A percentile compares a stretch with the other conserved stretches of the same genome.
These are phyloP conservation scores for Colinus virginianus DNA, from an alignment of 2,113 vertebrate genomes.

Conservation along the genomic window DNA sequence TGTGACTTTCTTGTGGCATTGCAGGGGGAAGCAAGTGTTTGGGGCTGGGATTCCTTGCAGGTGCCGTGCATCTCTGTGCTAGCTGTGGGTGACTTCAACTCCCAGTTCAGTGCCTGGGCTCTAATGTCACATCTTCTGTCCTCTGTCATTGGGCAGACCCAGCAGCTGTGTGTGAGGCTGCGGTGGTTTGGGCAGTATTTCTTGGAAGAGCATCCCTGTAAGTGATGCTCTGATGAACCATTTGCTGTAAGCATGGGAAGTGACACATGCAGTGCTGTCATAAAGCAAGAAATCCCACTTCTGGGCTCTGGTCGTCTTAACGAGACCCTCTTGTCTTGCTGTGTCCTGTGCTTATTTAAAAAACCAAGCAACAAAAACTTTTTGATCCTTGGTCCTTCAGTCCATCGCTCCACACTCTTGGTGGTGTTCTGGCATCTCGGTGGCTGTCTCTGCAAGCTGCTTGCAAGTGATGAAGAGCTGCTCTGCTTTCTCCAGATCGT, in stretches of 20 bases:
- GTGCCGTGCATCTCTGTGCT: too few species aligned
- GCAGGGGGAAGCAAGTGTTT: background rate
- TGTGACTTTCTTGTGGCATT: fast-evolving
- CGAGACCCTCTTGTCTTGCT: background rate
- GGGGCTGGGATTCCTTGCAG: background rate
- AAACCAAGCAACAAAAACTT: background rate
- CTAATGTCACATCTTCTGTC: background rate
- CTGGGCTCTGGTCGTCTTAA: background rate
- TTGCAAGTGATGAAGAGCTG: background rate
- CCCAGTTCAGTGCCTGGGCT: fast-evolving
- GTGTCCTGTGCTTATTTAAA: background rate
- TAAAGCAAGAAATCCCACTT: background rate
- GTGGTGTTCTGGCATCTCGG: background rate
- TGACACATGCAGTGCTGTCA: background rate
- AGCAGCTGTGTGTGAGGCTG: background rate
- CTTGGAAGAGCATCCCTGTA: background rate
- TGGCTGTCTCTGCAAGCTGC: background rate
- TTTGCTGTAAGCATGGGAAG: background rate
- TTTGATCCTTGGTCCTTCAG: background rate
- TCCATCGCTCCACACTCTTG: background rate
- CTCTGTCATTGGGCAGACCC: background rate
- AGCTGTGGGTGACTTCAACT: background rate
- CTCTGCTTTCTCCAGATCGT: background rate
- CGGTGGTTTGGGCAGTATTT: background rate
- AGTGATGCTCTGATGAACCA: background rate